A percentile compares a stretch with the other conserved stretches of the same genome.
Conservation (phyloP, 2,797 vertebrate genomes). For the Enteromius thamalakanensis region DNA sequence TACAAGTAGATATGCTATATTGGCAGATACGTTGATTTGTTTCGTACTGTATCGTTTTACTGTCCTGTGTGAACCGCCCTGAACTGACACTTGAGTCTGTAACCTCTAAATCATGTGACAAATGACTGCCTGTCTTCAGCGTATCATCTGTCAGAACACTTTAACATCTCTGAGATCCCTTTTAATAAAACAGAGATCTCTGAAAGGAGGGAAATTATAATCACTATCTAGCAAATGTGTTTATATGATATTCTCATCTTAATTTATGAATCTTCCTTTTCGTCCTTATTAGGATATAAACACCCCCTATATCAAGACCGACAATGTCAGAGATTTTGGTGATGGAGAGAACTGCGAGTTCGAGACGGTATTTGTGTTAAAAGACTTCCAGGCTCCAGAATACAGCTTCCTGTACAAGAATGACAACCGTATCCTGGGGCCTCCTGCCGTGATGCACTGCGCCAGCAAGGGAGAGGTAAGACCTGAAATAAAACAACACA, state of each 20-base stretch:
- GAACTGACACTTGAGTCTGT: slow-evolving; percentile 2
- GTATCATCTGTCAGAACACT: slow-evolving; percentile 16
- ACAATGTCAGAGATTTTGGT: slow-evolving; percentile 82
- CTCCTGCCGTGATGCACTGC: slow-evolving; percentile 88
- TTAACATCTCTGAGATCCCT: slow-evolving; percentile 15
- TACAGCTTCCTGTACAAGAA: slow-evolving; percentile 86
- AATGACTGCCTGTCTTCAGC: slow-evolving; percentile 6
- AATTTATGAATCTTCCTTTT: background rate
- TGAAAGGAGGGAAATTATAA: background rate
- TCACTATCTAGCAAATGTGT: background rate
- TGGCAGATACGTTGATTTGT: background rate
- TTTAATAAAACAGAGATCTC: background rate
- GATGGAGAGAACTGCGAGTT: slow-evolving; percentile 86
- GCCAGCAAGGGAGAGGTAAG: slow-evolving; percentile 86
- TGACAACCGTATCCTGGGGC: slow-evolving; percentile 90
- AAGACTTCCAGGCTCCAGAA: slow-evolving; percentile 84
- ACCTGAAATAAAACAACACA: slow-evolving; percentile 1
- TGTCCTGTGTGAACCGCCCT: slow-evolving; percentile 28
- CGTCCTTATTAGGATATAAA: slow-evolving; percentile 84
- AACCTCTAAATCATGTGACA: background rate
- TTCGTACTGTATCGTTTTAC: background rate
- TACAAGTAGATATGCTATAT: background rate
- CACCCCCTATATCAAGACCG: slow-evolving; percentile 80
- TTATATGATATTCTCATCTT: background rate
- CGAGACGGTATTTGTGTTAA: slow-evolving; percentile 88